These are phyloP conservation scores for Spilogale gracilis DNA, from an alignment of 2,113 vertebrate species.

Conservation along the genomic window DNA sequence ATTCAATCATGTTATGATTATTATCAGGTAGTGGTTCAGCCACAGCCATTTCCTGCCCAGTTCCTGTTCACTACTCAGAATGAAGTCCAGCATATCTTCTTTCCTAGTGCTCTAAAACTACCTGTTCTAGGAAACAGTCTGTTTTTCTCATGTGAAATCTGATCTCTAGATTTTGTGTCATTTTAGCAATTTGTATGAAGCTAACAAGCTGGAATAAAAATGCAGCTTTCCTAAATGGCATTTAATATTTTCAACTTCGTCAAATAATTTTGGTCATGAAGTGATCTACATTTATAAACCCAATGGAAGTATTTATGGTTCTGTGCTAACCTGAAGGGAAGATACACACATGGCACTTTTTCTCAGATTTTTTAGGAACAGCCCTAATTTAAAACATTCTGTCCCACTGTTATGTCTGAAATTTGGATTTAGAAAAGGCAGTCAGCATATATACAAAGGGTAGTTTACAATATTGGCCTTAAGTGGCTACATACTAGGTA, in stretches of 20 bases:
- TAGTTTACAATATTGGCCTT: background rate
- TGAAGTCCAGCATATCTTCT: slow-evolving; percentile 55
- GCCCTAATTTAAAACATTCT: slow-evolving; percentile 43
- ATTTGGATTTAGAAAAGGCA: background rate
- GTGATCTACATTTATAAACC: background rate
- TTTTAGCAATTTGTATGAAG: slow-evolving; percentile 3
- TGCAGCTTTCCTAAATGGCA: slow-evolving; percentile 34
- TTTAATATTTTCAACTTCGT: slow-evolving; percentile 33
- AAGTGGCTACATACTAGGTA: background rate
- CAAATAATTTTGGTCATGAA: background rate
- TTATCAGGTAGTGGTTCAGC: slow-evolving; percentile 76
- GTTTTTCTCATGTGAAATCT: slow-evolving; percentile 55
- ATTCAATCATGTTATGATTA: slow-evolving; percentile 75
- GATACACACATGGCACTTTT: background rate
- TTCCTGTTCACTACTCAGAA: slow-evolving; percentile 68
- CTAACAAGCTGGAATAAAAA: slow-evolving; percentile 39
- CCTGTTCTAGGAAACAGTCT: slow-evolving; percentile 34
- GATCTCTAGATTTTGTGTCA: slow-evolving; percentile 36
- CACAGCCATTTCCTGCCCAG: slow-evolving; percentile 78
- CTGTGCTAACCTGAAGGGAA: background rate
- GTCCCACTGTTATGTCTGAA: background rate
- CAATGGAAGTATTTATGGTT: background rate
- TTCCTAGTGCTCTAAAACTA: slow-evolving; percentile 39
- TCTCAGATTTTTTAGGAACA: slow-evolving; percentile 51
- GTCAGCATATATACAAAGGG: background rate